Evolutionary conservation across 2,797 vertebrate genomes (phyloP), one percentile per base, ranked within the genome.

Genomic region (Enteromius fasciolatus): DNA sequence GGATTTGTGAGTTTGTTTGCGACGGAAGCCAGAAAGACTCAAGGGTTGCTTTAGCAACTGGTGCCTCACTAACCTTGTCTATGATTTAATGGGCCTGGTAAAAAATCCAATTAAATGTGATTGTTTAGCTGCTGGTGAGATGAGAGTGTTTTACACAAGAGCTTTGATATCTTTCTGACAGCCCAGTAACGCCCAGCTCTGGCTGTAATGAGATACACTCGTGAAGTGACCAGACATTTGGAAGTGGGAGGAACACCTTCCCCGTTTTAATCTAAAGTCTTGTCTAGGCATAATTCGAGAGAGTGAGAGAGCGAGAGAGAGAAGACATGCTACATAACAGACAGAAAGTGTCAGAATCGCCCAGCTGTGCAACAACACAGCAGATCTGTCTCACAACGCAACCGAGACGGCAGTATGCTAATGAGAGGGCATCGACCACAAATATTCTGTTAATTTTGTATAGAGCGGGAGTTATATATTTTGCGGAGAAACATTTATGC

Each of bases 31-130:
- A 44, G 64, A 61, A 59, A 50, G 39, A 81, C 81, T 72, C 25
- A 57, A 44, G 3, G 83, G 90, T 92, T 91, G 91, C 88, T 91
- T 91, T 92, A 87, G 81, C 87, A 91, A 92, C 92, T 93, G 87
- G 86, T 88, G 52, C n/a, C 85, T 90, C 69, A 88, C 85, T 88
- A 84, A 84, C 75, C 85, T 87, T 87, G 91, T 91, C 91, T 87
- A 84, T 83, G 86, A 87, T 89, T 89, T 91, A 92, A 93, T 91
- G 88, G 83, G 87, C 87, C 81, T 81, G 87, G 78, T 90, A 90
- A 85, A 88, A 89, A 92, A 92, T 92, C 86, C 89, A 93, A 93
- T 93, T 92, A 92, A 88, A 84, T 82, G 82, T 92, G 90, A 93
- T 92, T 92, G 92, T 87, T 88, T 86, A 88, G 81, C 83, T 86